phyloP scores from a whole-genome alignment of 2,113 vertebrate species.

The Heteronetta atricapilla region DNA sequence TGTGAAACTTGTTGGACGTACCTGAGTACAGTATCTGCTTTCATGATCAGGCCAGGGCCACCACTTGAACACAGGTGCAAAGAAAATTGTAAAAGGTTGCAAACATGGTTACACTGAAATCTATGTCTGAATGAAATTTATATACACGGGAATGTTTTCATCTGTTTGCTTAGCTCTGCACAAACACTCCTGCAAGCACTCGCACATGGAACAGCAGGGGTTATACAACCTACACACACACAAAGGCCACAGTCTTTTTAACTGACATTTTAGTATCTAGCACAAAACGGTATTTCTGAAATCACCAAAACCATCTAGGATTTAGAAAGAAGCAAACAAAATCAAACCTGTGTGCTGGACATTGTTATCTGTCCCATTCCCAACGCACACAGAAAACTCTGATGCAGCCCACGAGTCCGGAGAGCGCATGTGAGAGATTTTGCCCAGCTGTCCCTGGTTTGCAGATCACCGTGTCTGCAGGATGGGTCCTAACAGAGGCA shows the following conservation, averaged over 20 bases:
- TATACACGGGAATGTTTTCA: neutral
- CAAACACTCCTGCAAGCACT: neutral
- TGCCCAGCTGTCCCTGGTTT: neutral
- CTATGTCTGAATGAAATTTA: neutral
- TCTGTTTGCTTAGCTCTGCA: constrained; percentile 16
- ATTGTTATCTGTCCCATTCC: accelerated
- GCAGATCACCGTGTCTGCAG: neutral
- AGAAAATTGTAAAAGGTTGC: neutral
- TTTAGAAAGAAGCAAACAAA: neutral
- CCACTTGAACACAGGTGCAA: neutral
- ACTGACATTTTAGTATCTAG: neutral
- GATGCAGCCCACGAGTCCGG: neutral
- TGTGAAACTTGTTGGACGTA: neutral
- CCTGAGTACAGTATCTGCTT: neutral
- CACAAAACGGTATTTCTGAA: neutral
- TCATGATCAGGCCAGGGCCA: neutral
- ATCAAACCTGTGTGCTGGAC: neutral
- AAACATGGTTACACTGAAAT: neutral
- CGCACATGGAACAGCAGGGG: neutral
- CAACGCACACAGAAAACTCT: neutral
- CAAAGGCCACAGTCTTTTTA: neutral
- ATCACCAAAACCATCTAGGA: neutral
- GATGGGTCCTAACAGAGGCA: neutral
- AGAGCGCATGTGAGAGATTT: accelerated
- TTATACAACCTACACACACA: neutral